phyloP scores from a whole-genome alignment of 2,113 vertebrate species.

The Ancistrus triradiatus region DNA sequence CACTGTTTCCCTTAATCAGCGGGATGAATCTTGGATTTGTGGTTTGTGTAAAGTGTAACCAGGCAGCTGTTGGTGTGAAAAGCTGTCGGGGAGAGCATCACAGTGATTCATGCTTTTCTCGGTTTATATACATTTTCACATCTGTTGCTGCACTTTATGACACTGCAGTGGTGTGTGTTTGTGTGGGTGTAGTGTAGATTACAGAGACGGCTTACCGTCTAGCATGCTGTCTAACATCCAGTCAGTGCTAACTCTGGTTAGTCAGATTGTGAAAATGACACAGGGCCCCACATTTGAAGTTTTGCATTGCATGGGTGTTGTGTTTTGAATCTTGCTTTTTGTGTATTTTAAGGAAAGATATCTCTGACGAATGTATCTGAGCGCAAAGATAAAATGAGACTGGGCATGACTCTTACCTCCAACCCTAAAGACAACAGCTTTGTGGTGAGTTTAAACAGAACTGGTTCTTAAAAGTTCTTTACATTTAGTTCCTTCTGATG shows the following conservation, averaged over 20 bases:
- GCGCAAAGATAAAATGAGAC: slow-evolving; percentile 95
- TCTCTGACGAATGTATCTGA: slow-evolving; percentile 95
- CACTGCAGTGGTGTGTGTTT: slow-evolving; percentile 6
- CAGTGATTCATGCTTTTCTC: slow-evolving; percentile 53
- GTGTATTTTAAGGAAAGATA: slow-evolving; percentile 81
- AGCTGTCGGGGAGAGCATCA: slow-evolving; percentile 38
- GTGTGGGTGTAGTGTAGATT: slow-evolving; percentile 42
- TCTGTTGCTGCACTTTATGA: slow-evolving; percentile 50
- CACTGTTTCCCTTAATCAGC: slow-evolving; percentile 6
- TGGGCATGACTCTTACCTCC: slow-evolving; percentile 88
- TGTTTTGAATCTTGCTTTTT: slow-evolving; percentile 33
- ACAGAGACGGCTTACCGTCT: slow-evolving; percentile 40
- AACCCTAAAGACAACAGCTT: slow-evolving; percentile 94
- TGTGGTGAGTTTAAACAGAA: slow-evolving; percentile 75
- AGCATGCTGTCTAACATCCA: slow-evolving; percentile 20
- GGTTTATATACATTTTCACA: slow-evolving; percentile 59
- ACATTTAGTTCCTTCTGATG: too few species aligned
- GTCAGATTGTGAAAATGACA: slow-evolving; percentile 11
- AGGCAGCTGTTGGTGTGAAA: slow-evolving; percentile 41
- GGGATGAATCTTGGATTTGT: slow-evolving; percentile 5
- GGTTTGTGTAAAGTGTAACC: slow-evolving; percentile 30
- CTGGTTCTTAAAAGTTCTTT: too few species aligned
- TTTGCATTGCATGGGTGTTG: background rate
- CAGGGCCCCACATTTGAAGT: slow-evolving; percentile 31
- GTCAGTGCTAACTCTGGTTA: background rate